Base-by-base conservation (phyloP, 1,140 invertebrate species). In the Drosophila melanica region DNA sequence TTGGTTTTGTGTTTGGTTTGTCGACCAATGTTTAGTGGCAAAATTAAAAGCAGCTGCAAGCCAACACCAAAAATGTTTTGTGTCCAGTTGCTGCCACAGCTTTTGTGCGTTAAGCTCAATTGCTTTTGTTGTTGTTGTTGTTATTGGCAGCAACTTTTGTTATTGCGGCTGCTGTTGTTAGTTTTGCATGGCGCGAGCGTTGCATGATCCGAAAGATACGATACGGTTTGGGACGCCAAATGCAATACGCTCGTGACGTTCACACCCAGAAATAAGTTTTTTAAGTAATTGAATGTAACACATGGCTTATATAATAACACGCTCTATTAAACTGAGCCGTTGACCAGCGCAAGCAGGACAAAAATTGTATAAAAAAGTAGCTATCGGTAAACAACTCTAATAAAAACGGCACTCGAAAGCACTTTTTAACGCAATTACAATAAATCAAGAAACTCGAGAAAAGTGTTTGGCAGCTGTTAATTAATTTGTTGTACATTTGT, bases 181-280 rank as follows among this genome's bases (percentile, higher is more conserved):
- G 51, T 23, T 64, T 66, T 58, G 54, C 47, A 60, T 65, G 55
- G 63, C 50, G 33, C 60, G 57, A 68, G 69, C 62, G 71, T 69
- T 74, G 71, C 57, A 68, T 57, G 71, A 74, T 67, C 18, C 33
- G 65, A 33, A 27, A 60, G 65, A 74, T 69, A 62, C 55, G 18
- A 62, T n/a, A n/a, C n/a, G 51, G 60, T 57, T 59, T 27, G 33
- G 35, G 18, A n/a, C 37, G 30, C 59, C 50, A 60, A 35, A 60
- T 60, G 71, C 65, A 48, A 53, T 39, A 57, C 35, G 42, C 35
- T 68, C 71, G 71, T 74, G 71, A 74, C 64, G 65, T 39, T 74
- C 71, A 74, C 71, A 74, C 71, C 71, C 71, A 60, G 53, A 60
- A 48, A 60, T 18, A 27, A 47, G 62, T 54, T 73, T 67, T 67